Percentiles rank a stretch among this genome's conserved stretches.
phyloP scores from a whole-genome alignment of 2,888 invertebrate species.

The Melanophora roralis region DNA sequence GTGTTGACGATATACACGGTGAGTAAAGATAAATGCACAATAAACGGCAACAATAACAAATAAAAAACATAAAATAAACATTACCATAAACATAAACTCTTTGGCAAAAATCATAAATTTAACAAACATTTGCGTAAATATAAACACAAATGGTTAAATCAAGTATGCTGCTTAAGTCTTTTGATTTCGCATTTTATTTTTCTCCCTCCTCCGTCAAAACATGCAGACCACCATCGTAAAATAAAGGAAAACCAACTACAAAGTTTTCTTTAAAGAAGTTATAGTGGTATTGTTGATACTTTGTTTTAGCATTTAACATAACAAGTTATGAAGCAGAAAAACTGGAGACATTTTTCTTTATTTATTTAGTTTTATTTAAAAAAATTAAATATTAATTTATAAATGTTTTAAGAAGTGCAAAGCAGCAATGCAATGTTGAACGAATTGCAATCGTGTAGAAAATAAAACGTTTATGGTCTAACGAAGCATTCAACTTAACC shows the following conservation, averaged over 20 bases:
- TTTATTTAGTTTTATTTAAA: slow-evolving; percentile 15
- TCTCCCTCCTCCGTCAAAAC: neutral
- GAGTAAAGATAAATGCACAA: slow-evolving; percentile 69
- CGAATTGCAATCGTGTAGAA: too few species aligned
- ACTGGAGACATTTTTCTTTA: slow-evolving; percentile 18
- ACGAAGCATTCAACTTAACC: slow-evolving; percentile 31
- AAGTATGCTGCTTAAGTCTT: slow-evolving; percentile 50
- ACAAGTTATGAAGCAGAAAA: slow-evolving; percentile 32
- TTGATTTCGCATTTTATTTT: slow-evolving; percentile 23
- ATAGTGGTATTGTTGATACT: neutral
- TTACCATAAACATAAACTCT: slow-evolving; percentile 11
- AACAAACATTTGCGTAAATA: slow-evolving; percentile 51
- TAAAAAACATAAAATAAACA: neutral
- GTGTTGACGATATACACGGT: slow-evolving; percentile 92
- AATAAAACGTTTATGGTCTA: neutral
- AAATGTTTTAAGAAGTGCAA: neutral
- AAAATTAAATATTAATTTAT: slow-evolving; percentile 18
- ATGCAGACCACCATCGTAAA: neutral
- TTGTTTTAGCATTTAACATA: slow-evolving; percentile 1
- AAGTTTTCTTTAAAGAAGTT: neutral
- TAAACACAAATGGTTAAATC: slow-evolving; percentile 29
- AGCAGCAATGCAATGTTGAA: neutral
- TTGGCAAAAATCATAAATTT: slow-evolving; percentile 36
- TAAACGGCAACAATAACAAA: neutral
- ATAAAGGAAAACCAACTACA: slow-evolving; percentile 22